Base-by-base conservation (phyloP, 2,797 vertebrate species). In the Erpetoichthys calabaricus region DNA sequence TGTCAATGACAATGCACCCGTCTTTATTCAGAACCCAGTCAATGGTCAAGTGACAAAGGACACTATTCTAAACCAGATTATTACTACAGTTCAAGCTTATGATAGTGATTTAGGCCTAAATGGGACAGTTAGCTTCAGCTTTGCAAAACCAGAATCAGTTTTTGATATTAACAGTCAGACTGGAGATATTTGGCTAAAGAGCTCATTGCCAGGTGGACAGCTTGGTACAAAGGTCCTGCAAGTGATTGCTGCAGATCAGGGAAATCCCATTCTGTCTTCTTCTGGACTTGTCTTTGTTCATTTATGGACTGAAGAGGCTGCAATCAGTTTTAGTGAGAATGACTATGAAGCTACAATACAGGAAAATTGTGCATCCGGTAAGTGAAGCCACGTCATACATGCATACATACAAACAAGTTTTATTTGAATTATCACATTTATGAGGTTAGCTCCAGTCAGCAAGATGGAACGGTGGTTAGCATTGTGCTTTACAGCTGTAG, bases 321-420 rank as follows among this genome's bases (percentile, higher is more conserved):
- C 62, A 7, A 74, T 94, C 45, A 82, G 73, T 49, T 97, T 97
- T 79, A 85, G 73, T 4, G 75, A 63, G 46, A 77, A 64, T 55
- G 60, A 79, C 0, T 97, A 96, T 59, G 80, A 90, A 57, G 75
- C 75, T 42, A 70, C 65, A 0, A 56, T 95, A 53, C 69, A 73
- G 45, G 93, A 97, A 76, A 92, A 92, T 70, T 90, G 84, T 67
- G 75, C 74, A 70, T 70, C 81, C 61, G 91, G 95, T 97, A 64
- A 45, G 75, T 71, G 43, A 25, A 25, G 25, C 25, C 25, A 25
- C 25, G 25, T 25, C 25, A 25, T 25, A 25, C 25, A 2, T 25
- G 25, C 25, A 25, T 25, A 25, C 25, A 25, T 1, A 25, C 25
- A 25, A 25, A 25, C 25, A 25, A 1, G 25, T 25, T 25, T 25